Evolutionary conservation across 2,888 invertebrate genomes (phyloP).

Genomic region (Hirtodrosophila confusa): DNA sequence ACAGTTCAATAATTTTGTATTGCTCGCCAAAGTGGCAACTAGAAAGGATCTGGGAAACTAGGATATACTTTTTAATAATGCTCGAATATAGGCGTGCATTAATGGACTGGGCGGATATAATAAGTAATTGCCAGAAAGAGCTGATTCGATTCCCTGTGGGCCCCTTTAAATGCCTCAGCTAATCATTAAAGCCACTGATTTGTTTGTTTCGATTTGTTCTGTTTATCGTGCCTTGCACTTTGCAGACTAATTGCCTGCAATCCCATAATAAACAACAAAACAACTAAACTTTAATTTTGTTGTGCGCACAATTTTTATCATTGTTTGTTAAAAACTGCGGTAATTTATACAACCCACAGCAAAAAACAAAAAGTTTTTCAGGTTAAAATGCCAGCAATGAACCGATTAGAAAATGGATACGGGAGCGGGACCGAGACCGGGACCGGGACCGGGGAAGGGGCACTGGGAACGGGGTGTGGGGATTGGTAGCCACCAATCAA

Average conservation of each 20-base stretch:
- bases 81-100: no score
- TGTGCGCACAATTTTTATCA: conserved; percentile 70
- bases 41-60: neutral
- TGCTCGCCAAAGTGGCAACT: neutral
- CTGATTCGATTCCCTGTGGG: no score
- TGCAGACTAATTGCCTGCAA: conserved; percentile 71
- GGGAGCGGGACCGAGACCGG: no score
- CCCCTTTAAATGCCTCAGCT: neutral
- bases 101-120: no score
- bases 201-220: conserved; percentile 7
- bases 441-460: neutral
- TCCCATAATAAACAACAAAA: conserved; percentile 41
- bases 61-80: neutral
- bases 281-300: conserved; percentile 66
- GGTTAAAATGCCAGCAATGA: conserved; percentile 50
- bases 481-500: conserved; percentile 59
- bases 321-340: conserved; percentile 78
- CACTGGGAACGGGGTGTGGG: neutral
- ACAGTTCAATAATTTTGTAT: conserved; percentile 46
- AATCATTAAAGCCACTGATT: neutral
- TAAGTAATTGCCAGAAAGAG: no score
- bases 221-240: conserved; percentile 32
- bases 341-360: conserved; percentile 72
- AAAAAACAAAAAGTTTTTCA: conserved; percentile 54
- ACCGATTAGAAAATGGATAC: conserved; percentile 42